Evolutionary conservation across 2,888 invertebrate species (phyloP).

Genomic region (Clitarchus hookeri): DNA sequence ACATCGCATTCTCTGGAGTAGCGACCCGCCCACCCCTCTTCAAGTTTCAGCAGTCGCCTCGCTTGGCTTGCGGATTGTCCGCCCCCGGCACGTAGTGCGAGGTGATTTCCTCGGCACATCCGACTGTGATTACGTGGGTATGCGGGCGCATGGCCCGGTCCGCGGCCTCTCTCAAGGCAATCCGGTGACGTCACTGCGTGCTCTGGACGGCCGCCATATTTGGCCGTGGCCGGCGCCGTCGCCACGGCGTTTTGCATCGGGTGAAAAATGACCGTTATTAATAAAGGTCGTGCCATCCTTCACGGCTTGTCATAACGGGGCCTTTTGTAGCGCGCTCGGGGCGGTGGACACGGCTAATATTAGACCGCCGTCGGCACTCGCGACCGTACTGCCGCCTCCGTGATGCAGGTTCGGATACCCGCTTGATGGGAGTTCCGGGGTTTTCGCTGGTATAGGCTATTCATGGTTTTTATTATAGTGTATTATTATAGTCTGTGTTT

Average conservation of each 20-base stretch:
- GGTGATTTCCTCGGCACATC: not conserved
- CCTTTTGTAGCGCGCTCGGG: not conserved
- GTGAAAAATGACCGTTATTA: not conserved
- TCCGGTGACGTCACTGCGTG: constrained; percentile 7
- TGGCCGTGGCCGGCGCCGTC: not conserved
- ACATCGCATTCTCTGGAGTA: too few relatives aligned
- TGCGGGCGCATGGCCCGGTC: not conserved
- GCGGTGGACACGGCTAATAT: not conserved
- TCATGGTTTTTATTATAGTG: too few relatives aligned
- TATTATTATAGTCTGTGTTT: too few relatives aligned
- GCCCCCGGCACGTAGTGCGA: too few relatives aligned
- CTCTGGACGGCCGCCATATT: not conserved
- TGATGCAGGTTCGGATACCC: too few relatives aligned
- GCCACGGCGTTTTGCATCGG: not conserved
- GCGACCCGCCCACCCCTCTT: too few relatives aligned
- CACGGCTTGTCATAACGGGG: not conserved
- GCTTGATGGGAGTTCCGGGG: too few relatives aligned
- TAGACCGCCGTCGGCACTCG: not conserved
- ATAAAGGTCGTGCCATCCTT: not conserved
- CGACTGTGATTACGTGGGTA: not conserved
- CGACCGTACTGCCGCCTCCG: too few relatives aligned
- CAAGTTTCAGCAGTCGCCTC: too few relatives aligned
- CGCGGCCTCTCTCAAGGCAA: constrained; percentile 7
- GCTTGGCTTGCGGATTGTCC: too few relatives aligned
- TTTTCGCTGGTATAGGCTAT: too few relatives aligned